phyloP scores from a whole-genome alignment of 53 echinoderm and acorn worm species.

The Paracentrotus lividus region DNA sequence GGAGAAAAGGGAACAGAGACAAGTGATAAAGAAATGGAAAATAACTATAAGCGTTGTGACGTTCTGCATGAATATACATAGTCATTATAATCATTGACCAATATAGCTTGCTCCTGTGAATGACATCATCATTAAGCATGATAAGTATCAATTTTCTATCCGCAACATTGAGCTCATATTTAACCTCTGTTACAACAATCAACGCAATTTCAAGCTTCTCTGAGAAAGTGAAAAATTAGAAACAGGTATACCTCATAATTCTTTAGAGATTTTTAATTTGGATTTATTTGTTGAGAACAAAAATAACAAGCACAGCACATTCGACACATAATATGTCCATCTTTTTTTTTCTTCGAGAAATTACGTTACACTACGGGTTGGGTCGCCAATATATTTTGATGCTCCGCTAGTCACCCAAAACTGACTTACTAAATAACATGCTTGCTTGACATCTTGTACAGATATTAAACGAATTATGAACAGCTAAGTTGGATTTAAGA shows the following conservation, averaged over 20 bases:
- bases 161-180: neutral
- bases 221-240: too few relatives aligned
- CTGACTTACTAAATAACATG: constrained; percentile 11
- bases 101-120: neutral
- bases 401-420: constrained; percentile 3
- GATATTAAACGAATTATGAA: constrained; percentile 7
- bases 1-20: too few relatives aligned
- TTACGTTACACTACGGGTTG: neutral
- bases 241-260: too few relatives aligned
- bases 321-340: neutral
- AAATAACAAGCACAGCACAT: too few relatives aligned
- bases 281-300: too few relatives aligned
- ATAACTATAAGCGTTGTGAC: too few relatives aligned
- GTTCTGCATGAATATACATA: too few relatives aligned
- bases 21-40: too few relatives aligned
- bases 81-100: neutral
- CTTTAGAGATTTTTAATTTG: too few relatives aligned
- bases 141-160: too few relatives aligned
- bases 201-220: too few relatives aligned
- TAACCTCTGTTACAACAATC: too few relatives aligned
- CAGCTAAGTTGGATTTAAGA: constrained; percentile 7
- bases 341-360: neutral
- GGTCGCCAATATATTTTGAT: neutral
- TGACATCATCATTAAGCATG: neutral
- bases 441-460: constrained; percentile 2